Evolutionary conservation across 2,888 invertebrate genomes (phyloP).

Genomic region (Agonopterix heracliana): DNA sequence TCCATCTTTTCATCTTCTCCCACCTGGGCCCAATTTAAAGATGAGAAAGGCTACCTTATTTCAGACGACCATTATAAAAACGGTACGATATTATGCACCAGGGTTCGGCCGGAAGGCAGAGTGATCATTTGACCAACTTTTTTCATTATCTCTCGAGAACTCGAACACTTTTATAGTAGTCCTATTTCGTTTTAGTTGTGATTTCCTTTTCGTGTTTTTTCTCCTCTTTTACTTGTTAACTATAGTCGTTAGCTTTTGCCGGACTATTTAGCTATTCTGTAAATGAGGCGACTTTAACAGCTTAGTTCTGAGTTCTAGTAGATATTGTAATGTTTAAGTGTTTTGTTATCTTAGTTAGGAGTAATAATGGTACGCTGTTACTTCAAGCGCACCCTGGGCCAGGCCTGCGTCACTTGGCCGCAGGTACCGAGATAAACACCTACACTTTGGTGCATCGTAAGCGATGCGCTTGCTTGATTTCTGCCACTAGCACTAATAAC

Average conservation of each 20-base stretch:
- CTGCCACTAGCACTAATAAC: no score
- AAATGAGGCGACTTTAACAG: neutral
- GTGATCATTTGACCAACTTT: constrained; percentile 67
- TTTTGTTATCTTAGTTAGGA: no score
- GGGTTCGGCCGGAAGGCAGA: constrained; percentile 36
- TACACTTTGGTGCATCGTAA: no score
- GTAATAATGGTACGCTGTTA: no score
- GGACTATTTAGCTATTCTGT: constrained; percentile 30
- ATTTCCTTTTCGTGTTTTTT: constrained; percentile 36
- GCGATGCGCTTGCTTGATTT: no score
- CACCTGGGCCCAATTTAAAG: no score
- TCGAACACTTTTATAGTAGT: constrained; percentile 58
- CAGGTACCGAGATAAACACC: no score
- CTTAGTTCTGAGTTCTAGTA: no score
- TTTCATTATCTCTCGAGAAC: constrained; percentile 62
- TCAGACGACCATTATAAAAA: neutral
- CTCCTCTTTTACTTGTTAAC: constrained; percentile 33
- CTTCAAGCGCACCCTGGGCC: no score
- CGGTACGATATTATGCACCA: constrained; percentile 18
- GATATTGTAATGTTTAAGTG: no score
- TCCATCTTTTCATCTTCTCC: no score
- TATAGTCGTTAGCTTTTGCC: constrained; percentile 48
- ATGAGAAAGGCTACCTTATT: neutral
- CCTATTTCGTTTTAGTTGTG: constrained; percentile 59
- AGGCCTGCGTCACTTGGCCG: no score